These are phyloP conservation scores for Hydropotes inermis DNA, from an alignment of 2,113 vertebrate species.

Conservation along the genomic window DNA sequence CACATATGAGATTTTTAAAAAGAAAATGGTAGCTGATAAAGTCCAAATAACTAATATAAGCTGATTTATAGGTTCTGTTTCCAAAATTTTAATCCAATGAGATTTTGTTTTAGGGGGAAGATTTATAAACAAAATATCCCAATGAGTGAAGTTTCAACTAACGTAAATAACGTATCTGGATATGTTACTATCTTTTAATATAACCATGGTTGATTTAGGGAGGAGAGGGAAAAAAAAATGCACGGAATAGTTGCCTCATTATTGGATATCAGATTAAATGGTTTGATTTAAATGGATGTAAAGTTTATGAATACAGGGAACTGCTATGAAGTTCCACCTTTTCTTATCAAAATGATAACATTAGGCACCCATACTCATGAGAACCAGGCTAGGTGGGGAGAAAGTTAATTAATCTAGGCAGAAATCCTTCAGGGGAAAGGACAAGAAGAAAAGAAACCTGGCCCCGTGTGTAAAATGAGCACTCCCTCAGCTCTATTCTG, in stretches of 20 bases:
- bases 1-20: slow-evolving; percentile 10
- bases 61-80: neutral
- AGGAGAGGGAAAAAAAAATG: neutral
- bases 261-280: neutral
- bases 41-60: neutral
- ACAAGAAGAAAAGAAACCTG: slow-evolving; percentile 43
- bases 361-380: neutral
- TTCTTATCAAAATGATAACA: slow-evolving; percentile 21
- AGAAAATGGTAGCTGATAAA: neutral
- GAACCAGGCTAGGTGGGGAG: neutral
- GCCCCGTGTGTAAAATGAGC: neutral
- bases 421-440: slow-evolving; percentile 21
- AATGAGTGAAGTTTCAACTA: neutral
- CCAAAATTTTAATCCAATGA: neutral
- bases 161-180: neutral
- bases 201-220: neutral
- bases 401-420: slow-evolving; percentile 30
- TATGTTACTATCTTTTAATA: neutral
- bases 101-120: neutral
- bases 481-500: neutral
- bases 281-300: slow-evolving; percentile 25
- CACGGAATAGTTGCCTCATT: neutral
- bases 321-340: neutral
- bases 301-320: slow-evolving; percentile 13
- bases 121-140: neutral